A percentile compares a stretch with the other conserved stretches of the same genome.
These are phyloP conservation scores for Drosophila kohkoa DNA, from an alignment of 1,140 invertebrate species.

Conservation along the genomic window DNA sequence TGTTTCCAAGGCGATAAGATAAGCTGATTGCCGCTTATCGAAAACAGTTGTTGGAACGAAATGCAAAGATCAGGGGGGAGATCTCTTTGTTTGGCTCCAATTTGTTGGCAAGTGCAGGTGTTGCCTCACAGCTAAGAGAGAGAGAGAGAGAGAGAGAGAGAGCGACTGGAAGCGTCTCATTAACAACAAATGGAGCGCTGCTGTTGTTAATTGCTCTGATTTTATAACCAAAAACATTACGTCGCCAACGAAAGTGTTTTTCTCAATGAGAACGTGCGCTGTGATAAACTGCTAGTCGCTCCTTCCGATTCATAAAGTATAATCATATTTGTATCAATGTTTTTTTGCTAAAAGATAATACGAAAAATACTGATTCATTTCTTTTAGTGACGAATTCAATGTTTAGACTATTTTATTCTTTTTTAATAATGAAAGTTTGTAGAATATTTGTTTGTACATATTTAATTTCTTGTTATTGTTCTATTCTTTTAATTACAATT, in stretches of 20 bases:
- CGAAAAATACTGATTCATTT: too few relatives aligned
- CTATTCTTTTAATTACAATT: too few relatives aligned
- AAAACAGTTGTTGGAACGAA: slow-evolving; percentile 44
- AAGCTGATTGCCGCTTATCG: slow-evolving; percentile 50
- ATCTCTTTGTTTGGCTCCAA: slow-evolving; percentile 16
- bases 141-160: too few relatives aligned
- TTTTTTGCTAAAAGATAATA: too few relatives aligned
- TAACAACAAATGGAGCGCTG: not conserved
- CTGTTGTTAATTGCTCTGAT: not conserved
- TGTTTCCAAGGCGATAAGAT: slow-evolving; percentile 70
- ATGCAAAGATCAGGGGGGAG: slow-evolving; percentile 18
- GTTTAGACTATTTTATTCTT: too few relatives aligned
- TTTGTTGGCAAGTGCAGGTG: slow-evolving; percentile 9
- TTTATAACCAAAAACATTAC: not conserved
- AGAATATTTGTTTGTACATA: too few relatives aligned
- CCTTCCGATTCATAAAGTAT: too few relatives aligned
- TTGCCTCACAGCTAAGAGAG: slow-evolving; percentile 1
- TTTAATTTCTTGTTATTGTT: too few relatives aligned
- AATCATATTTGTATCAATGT: too few relatives aligned
- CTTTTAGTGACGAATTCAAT: too few relatives aligned
- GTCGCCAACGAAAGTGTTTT: not conserved
- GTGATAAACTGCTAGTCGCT: too few relatives aligned
- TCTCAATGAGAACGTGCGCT: not conserved
- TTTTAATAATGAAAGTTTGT: too few relatives aligned
- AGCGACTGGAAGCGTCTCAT: slow-evolving; percentile 10